These are phyloP conservation scores for Stylophora pistillata DNA, from an alignment of 64 coral and sea anemone genomes.

Conservation along the genomic window DNA sequence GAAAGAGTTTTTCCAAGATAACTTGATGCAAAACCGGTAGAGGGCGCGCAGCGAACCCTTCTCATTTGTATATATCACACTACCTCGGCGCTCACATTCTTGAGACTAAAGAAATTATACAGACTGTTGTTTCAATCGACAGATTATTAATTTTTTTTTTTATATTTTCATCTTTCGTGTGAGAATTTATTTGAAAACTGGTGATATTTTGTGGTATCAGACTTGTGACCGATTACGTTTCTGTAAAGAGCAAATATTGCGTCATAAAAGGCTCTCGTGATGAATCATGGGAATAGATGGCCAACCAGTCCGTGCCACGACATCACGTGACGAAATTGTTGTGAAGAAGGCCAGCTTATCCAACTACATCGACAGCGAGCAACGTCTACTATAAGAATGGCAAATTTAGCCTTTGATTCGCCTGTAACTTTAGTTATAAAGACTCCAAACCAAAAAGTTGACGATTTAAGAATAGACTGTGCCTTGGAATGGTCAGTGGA, in stretches of 20 bases:
- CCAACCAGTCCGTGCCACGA: constrained; percentile 36
- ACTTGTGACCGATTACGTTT: neutral
- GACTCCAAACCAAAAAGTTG: constrained; percentile 92
- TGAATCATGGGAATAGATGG: constrained; percentile 30
- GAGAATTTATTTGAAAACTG: too few relatives aligned
- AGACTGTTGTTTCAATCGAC: too few relatives aligned
- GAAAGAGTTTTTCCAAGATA: too few relatives aligned
- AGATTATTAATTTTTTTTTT: too few relatives aligned
- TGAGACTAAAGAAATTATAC: too few relatives aligned
- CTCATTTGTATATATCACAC: too few relatives aligned
- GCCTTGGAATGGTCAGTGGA: constrained; percentile 92
- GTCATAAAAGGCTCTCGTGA: constrained; percentile 12
- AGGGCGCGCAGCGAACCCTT: too few relatives aligned
- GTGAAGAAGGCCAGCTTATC: neutral
- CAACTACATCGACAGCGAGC: neutral
- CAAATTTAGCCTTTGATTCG: constrained; percentile 52
- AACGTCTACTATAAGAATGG: constrained; percentile 2
- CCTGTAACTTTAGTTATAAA: constrained; percentile 94
- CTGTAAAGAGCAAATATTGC: neutral
- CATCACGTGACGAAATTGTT: constrained; percentile 48
- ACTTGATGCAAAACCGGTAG: too few relatives aligned
- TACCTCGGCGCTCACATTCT: too few relatives aligned
- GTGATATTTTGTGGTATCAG: neutral
- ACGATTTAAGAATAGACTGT: constrained; percentile 94
- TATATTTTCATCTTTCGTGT: too few relatives aligned